These are phyloP conservation scores for Torymus tubicola DNA, from an alignment of 2,888 invertebrate genomes.

Conservation along the genomic window DNA sequence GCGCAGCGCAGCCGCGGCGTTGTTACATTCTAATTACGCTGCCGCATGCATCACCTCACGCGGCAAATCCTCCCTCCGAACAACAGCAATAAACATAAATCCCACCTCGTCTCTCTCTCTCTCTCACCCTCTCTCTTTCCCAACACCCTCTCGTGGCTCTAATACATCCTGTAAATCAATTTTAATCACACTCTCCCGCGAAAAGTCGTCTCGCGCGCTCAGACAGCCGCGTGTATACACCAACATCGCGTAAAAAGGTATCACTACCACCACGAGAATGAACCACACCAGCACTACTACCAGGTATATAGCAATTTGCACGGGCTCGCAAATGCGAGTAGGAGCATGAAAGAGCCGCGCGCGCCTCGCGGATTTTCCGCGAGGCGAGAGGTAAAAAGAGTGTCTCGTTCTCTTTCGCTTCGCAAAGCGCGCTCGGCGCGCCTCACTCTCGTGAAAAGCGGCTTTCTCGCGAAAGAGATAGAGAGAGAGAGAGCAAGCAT, in stretches of 20 bases:
- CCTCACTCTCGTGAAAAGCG: slow-evolving; percentile 20
- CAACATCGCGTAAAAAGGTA: background rate
- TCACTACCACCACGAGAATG: no score
- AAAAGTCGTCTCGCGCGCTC: background rate
- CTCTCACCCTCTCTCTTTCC: background rate
- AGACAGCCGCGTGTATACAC: background rate
- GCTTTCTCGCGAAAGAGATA: slow-evolving; percentile 11
- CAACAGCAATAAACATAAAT: slow-evolving; percentile 32
- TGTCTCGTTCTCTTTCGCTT: background rate
- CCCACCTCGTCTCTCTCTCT: background rate
- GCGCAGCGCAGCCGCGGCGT: no score
- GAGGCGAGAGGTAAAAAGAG: background rate
- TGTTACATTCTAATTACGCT: slow-evolving; percentile 19
- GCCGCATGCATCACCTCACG: background rate
- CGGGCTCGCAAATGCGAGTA: slow-evolving; percentile 8
- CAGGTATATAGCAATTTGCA: slow-evolving; percentile 32
- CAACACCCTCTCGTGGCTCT: background rate
- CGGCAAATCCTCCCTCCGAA: background rate
- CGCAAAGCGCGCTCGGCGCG: no score
- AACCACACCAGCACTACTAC: no score
- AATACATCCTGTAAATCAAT: slow-evolving; percentile 20
- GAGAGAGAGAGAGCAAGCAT: slow-evolving; percentile 15
- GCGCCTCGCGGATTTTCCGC: slow-evolving; percentile 1
- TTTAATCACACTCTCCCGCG: slow-evolving; percentile 27
- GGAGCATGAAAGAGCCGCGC: slow-evolving; percentile 16